Conservation (phyloP, 1,140 invertebrate species). For the Aphis gossypii region DNA sequence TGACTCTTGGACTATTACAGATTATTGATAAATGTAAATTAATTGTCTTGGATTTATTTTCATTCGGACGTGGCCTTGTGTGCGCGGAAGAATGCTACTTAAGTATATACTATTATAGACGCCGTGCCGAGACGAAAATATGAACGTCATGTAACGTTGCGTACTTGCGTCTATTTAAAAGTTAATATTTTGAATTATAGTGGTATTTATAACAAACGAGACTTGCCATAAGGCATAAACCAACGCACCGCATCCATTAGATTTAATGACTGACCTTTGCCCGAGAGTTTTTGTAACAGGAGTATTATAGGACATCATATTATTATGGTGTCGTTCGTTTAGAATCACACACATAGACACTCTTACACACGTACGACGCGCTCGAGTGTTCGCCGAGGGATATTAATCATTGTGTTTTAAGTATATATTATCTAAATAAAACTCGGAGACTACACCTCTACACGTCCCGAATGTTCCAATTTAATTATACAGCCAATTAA, state of each 20-base stretch:
- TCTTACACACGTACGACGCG: not conserved
- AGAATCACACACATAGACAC: not conserved
- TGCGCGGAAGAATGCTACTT: not conserved
- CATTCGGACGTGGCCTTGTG: not conserved
- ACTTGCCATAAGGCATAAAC: not conserved
- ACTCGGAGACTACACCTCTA: not conserved
- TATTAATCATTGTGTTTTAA: slow-evolving; percentile 20
- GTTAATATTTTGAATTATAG: slow-evolving; percentile 1
- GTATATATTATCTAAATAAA: slow-evolving; percentile 35
- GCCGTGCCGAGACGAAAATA: not conserved
- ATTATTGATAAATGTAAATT: not conserved
- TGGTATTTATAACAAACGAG: not conserved
- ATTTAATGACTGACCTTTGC: slow-evolving; percentile 27
- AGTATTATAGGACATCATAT: not conserved
- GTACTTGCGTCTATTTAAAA: not conserved
- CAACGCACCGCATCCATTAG: not conserved
- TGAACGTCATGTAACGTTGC: not conserved
- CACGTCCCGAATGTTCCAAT: not conserved
- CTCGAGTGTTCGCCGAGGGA: not conserved
- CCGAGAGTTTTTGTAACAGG: not conserved
- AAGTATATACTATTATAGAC: not conserved
- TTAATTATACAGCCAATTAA: slow-evolving; percentile 18
- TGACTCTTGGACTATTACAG: not conserved
- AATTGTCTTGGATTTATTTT: not conserved
- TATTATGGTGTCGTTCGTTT: not conserved